Evolutionary conservation across 1,140 invertebrate genomes (phyloP).

Genomic region (Ceratina calcarata): DNA sequence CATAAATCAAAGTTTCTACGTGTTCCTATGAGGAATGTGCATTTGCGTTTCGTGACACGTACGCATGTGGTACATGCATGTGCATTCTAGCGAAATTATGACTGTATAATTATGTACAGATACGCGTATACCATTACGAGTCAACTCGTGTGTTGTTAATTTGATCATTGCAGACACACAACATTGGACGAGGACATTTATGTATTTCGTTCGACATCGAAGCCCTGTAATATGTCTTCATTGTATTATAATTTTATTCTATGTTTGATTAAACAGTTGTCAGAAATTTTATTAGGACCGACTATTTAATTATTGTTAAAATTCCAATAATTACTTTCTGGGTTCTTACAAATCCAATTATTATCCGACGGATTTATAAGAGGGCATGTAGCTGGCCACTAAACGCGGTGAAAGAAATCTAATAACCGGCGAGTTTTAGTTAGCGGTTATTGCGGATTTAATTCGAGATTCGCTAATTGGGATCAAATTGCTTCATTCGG

Average conservation of each 20-base stretch:
- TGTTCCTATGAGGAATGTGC: slow-evolving; percentile 21
- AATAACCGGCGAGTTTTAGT: slow-evolving; percentile 1
- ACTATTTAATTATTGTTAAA: too few relatives aligned
- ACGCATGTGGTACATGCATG: not conserved
- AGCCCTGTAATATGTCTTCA: too few relatives aligned
- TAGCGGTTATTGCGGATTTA: slow-evolving; percentile 35
- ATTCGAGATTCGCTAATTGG: slow-evolving; percentile 52
- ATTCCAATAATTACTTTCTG: too few relatives aligned
- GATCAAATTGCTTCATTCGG: slow-evolving; percentile 42
- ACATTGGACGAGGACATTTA: too few relatives aligned
- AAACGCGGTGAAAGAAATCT: not conserved
- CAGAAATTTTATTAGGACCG: too few relatives aligned
- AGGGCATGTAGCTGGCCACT: not conserved
- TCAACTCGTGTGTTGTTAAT: slow-evolving; percentile 11
- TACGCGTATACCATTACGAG: not conserved
- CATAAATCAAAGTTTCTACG: slow-evolving; percentile 15
- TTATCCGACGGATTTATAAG: too few relatives aligned
- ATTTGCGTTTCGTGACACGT: slow-evolving; percentile 19
- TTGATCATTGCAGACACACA: too few relatives aligned
- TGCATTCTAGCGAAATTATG: slow-evolving; percentile 11
- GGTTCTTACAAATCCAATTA: too few relatives aligned
- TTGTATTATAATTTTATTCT: too few relatives aligned
- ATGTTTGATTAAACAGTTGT: too few relatives aligned
- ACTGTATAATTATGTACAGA: slow-evolving; percentile 6
- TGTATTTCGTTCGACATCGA: too few relatives aligned